Percentiles rank a stretch among this genome's conserved stretches.
phyloP scores from a whole-genome alignment of 2,888 invertebrate genomes.

The Epinotia bilunana region DNA sequence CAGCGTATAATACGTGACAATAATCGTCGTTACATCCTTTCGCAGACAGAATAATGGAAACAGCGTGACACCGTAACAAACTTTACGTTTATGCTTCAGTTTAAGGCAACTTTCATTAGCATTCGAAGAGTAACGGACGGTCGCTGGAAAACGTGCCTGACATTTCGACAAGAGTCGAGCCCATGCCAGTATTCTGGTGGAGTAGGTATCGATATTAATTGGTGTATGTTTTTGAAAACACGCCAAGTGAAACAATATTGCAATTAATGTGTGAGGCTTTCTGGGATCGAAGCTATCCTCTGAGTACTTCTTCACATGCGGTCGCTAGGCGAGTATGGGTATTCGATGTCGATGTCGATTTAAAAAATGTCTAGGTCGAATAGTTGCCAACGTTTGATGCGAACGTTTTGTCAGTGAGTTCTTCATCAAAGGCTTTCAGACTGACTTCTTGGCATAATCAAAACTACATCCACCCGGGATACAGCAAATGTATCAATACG shows the following conservation, averaged over 20 bases:
- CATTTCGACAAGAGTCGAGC: background rate
- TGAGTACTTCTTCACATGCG: no score
- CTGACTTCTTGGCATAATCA: no score
- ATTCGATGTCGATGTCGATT: no score
- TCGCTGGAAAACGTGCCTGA: constrained; percentile 26
- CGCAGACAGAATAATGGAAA: background rate
- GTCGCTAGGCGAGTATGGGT: no score
- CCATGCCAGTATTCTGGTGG: background rate
- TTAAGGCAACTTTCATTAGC: constrained; percentile 20
- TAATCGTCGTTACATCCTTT: background rate
- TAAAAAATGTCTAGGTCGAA: no score
- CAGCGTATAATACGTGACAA: background rate
- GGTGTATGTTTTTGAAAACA: background rate
- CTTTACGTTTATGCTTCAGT: constrained; percentile 6
- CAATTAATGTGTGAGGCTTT: background rate
- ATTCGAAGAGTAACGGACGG: constrained; percentile 25
- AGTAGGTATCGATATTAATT: background rate
- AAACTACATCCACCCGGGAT: no score
- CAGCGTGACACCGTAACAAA: constrained; percentile 19
- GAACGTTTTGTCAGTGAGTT: no score
- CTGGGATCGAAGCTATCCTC: no score
- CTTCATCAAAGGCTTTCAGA: no score
- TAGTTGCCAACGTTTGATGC: no score
- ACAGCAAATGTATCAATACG: no score
- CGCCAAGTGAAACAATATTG: constrained; percentile 7